A percentile compares a stretch with the other conserved stretches of the same genome.
Conservation (phyloP, 2,797 vertebrate species). For the Micromesistius poutassou region DNA sequence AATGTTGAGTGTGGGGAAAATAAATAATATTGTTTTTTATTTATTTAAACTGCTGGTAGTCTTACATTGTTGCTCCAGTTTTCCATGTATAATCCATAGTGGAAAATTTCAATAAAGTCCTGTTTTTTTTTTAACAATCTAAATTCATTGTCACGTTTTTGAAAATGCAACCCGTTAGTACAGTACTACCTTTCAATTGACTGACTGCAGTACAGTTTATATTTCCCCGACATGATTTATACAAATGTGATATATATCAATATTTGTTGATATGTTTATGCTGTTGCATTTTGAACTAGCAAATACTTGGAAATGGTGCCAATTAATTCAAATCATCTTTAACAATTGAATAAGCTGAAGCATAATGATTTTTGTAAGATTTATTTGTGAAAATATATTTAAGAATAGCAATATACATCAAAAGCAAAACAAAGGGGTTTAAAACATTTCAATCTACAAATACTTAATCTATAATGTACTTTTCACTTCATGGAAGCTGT, state of each 20-base stretch:
- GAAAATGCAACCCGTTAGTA: background rate
- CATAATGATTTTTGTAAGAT: slow-evolving; percentile 26
- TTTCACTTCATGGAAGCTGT: slow-evolving; percentile 49
- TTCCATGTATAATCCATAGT: slow-evolving; percentile 71
- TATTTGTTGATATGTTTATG: too few relatives aligned
- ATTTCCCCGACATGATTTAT: too few relatives aligned
- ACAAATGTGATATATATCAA: too few relatives aligned
- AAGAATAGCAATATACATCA: slow-evolving; percentile 59
- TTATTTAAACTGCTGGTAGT: slow-evolving; percentile 59
- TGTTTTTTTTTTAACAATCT: slow-evolving; percentile 61
- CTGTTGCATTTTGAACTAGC: background rate
- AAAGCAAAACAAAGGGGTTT: slow-evolving; percentile 79
- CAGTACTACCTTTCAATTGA: too few relatives aligned
- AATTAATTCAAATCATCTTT: background rate
- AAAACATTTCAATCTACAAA: slow-evolving; percentile 76
- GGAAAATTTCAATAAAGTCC: slow-evolving; percentile 71
- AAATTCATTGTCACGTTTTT: slow-evolving; percentile 1
- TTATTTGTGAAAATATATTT: slow-evolving; percentile 78
- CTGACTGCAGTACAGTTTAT: too few relatives aligned
- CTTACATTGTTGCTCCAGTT: slow-evolving; percentile 59
- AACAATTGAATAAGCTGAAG: background rate
- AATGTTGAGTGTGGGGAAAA: slow-evolving; percentile 43
- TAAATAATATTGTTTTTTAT: slow-evolving; percentile 63
- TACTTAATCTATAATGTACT: slow-evolving; percentile 45
- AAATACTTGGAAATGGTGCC: background rate